Evolutionary conservation across 2,113 vertebrate genomes (phyloP).

Genomic region (Prolemur simus): DNA sequence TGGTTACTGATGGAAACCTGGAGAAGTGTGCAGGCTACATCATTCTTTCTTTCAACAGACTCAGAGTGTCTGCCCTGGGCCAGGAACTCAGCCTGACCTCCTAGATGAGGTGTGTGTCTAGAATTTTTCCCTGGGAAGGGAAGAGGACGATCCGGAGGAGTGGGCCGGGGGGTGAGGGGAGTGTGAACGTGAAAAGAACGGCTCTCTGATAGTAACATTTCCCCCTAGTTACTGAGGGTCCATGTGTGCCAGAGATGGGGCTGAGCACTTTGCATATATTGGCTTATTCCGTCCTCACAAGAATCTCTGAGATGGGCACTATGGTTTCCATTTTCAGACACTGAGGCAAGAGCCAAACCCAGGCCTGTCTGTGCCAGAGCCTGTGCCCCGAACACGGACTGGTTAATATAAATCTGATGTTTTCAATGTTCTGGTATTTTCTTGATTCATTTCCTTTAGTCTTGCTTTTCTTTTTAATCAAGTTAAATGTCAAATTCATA

Average conservation of each 20-base stretch:
- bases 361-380: background rate
- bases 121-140: background rate
- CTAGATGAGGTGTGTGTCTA: background rate
- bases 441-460: slow-evolving; percentile 44
- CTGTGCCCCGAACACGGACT: background rate
- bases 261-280: too few relatives aligned
- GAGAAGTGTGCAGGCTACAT: slow-evolving; percentile 50
- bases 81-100: slow-evolving; percentile 63
- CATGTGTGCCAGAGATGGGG: background rate
- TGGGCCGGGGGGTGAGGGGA: fast-evolving
- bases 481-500: background rate
- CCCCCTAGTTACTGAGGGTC: background rate
- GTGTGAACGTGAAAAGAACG: background rate
- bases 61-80: background rate
- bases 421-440: slow-evolving; percentile 34
- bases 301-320: background rate
- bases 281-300: background rate
- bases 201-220: background rate
- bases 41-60: slow-evolving; percentile 64
- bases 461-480: slow-evolving; percentile 27
- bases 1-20: slow-evolving; percentile 64
- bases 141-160: background rate
- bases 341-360: background rate
- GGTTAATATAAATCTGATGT: background rate
- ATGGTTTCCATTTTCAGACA: background rate